phyloP scores from a whole-genome alignment of 2,113 vertebrate genomes.

The Phaethon lepturus region DNA sequence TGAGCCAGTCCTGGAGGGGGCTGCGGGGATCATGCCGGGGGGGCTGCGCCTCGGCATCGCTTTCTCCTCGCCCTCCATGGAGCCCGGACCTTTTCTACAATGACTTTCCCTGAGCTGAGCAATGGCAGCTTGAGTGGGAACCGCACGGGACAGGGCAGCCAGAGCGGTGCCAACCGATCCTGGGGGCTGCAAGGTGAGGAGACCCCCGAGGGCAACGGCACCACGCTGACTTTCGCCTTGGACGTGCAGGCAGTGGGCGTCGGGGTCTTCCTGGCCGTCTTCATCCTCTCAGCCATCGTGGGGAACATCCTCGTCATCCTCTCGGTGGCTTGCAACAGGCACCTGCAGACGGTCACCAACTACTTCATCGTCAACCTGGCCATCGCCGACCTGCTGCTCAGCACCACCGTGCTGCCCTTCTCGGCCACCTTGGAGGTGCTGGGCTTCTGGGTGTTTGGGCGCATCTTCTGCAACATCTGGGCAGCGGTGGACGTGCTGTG shows the following conservation, averaged over 20 bases:
- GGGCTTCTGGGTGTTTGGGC: slow-evolving; percentile 95
- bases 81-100: slow-evolving; percentile 76
- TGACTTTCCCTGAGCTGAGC: slow-evolving; percentile 86
- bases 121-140: slow-evolving; percentile 86
- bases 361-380: slow-evolving; percentile 98
- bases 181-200: slow-evolving; percentile 75
- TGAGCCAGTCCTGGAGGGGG: background rate
- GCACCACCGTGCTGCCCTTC: slow-evolving; percentile 93
- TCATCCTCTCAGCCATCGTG: slow-evolving; percentile 92
- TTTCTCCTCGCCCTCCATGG: slow-evolving; percentile 66
- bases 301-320: slow-evolving; percentile 97
- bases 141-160: slow-evolving; percentile 71
- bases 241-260: slow-evolving; percentile 86
- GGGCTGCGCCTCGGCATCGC: slow-evolving; percentile 17
- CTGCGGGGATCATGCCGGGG: slow-evolving; percentile 16
- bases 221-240: slow-evolving; percentile 75
- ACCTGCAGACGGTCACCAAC: slow-evolving; percentile 96
- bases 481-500: slow-evolving; percentile 97
- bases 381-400: slow-evolving; percentile 93
- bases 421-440: slow-evolving; percentile 94
- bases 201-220: slow-evolving; percentile 67
- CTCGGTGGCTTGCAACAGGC: slow-evolving; percentile 93
- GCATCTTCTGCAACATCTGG: slow-evolving; percentile 98
- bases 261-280: slow-evolving; percentile 88
- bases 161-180: slow-evolving; percentile 60